Conservation (phyloP, 2,797 vertebrate genomes). For the Danio choprae region DNA sequence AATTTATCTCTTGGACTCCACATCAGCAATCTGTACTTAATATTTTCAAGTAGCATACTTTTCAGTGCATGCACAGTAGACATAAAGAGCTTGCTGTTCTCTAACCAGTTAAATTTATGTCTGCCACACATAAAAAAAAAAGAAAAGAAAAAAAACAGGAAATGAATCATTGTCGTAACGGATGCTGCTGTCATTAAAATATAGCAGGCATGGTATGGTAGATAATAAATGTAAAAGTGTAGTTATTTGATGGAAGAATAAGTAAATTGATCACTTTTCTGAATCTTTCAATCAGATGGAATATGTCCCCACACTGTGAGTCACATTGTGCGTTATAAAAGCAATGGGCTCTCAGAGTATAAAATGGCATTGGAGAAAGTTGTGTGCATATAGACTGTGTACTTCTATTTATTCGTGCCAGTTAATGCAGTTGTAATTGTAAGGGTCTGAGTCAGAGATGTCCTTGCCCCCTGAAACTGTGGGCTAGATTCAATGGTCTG, state of each 20-base stretch:
- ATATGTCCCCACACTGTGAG: too few species aligned
- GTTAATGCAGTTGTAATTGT: background rate
- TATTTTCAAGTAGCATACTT: background rate
- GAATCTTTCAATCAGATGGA: background rate
- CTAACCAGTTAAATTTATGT: background rate
- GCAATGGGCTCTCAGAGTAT: background rate
- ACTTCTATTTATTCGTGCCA: background rate
- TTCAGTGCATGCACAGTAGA: background rate
- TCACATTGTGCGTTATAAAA: background rate
- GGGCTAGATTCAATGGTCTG: background rate
- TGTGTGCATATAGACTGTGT: background rate
- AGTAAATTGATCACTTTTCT: background rate
- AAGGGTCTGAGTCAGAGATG: conserved; percentile 3
- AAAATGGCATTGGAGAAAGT: background rate
- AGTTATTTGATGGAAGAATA: background rate
- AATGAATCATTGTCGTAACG: background rate
- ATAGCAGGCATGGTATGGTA: background rate
- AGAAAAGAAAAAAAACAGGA: conserved; percentile 2
- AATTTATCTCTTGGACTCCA: background rate
- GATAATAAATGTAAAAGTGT: background rate
- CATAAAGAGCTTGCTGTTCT: background rate
- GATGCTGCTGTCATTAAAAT: background rate
- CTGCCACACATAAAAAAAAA: background rate
- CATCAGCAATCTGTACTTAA: background rate
- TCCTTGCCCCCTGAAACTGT: background rate